Evolutionary conservation across 2,113 vertebrate genomes (phyloP), one percentile per base, ranked within the genome.

Genomic region (Lagopus leucura): DNA sequence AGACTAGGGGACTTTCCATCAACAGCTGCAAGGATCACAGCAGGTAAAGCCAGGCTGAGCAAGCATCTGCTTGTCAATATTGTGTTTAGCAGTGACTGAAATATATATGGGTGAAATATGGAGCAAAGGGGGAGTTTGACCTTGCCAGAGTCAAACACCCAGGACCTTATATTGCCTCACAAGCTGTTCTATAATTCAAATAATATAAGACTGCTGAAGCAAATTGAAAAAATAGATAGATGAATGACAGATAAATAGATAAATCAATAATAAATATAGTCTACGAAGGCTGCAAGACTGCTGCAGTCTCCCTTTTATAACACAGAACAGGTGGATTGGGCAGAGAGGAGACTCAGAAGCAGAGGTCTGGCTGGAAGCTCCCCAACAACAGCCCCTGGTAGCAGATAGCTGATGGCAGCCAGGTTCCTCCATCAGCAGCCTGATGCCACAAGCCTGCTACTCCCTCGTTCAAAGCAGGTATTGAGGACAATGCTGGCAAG

Each of bases 401-500:
- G 61, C 61, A 28, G 38, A 36, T 3, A 3, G 19, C 3, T 10
- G 13, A 6, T 8, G 9, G 24, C 52, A 72, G 32, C 32, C 48
- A 32, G 32, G 63, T 8, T 30, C 63, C 27, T 13, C 19, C 54
- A 25, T 42, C 47, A n/a, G 27, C 8, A 1, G 7, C 5, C 13
- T 27, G 20, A 11, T 6, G 0, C 9, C 3, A 0, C 14, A 28
- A 25, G 55, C n/a, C 28, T 14, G 10, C 11, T 50, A 13, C 22
- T 43, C 48, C 30, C 13, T 22, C 40, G 3, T 14, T 48, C 38
- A 30, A 64, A 28, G 48, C 4, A 2, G 1, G 32, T 13, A 6
- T 2, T 2, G 1, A 69, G 34, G 57, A 8, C 0, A 2, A 10
- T 43, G 6, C 22, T 0, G 4, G 6, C 43, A 32, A 30, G 21